Evolutionary conservation across 2,888 invertebrate species (phyloP).

Genomic region (Amphiduros pacificus): DNA sequence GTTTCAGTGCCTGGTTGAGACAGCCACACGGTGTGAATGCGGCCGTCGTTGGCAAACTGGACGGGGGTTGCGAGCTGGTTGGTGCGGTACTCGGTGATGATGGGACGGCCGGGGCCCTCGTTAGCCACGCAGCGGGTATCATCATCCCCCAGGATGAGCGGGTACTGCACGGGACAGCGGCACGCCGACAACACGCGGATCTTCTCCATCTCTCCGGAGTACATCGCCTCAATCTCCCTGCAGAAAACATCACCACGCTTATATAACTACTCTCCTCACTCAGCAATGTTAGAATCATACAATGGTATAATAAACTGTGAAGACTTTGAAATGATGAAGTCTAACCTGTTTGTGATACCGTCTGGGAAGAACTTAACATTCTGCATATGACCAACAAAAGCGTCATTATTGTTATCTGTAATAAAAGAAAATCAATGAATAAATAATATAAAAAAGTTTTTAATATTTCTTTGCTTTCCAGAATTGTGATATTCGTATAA

Average conservation of each 20-base stretch:
- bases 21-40: constrained; percentile 17
- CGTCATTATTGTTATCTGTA: too few species aligned
- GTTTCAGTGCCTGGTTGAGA: neutral
- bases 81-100: neutral
- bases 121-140: constrained; percentile 7
- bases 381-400: neutral
- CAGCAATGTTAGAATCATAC: too few species aligned
- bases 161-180: constrained; percentile 13
- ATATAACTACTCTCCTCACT: too few species aligned
- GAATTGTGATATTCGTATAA: too few species aligned
- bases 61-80: constrained; percentile 7
- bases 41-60: constrained; percentile 23
- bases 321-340: too few species aligned
- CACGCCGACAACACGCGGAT: constrained; percentile 15
- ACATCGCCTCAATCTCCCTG: constrained; percentile 15
- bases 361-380: neutral
- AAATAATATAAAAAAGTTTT: too few species aligned
- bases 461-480: too few species aligned
- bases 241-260: too few species aligned
- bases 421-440: too few species aligned
- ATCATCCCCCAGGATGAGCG: constrained; percentile 4
- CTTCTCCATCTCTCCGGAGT: constrained; percentile 10
- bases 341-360: neutral
- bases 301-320: too few species aligned
- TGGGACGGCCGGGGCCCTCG: neutral